Evolutionary conservation across 2,113 vertebrate genomes (phyloP).

Genomic region (Peucedramus taeniatus): DNA sequence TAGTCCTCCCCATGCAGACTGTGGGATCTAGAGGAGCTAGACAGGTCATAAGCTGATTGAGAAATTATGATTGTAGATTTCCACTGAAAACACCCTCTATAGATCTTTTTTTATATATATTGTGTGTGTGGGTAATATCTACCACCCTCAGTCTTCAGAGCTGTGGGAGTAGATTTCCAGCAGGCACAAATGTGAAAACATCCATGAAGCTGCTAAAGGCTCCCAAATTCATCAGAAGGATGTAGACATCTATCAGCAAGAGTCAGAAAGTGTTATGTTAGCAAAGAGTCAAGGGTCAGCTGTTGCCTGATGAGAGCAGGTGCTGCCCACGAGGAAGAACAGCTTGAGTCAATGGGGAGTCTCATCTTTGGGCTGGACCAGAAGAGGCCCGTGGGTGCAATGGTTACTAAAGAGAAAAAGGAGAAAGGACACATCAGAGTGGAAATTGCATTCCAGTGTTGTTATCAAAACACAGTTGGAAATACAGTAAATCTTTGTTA

Average conservation of each 20-base stretch:
- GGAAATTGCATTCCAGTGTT: neutral
- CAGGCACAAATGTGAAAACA: neutral
- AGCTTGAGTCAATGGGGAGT: rapidly evolving
- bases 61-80: neutral
- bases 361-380: neutral
- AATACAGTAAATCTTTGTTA: neutral
- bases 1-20: neutral
- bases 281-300: neutral
- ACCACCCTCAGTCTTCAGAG: neutral
- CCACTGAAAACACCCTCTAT: neutral
- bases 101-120: neutral
- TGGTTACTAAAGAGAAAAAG: neutral
- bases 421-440: neutral
- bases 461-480: neutral
- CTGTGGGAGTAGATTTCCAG: neutral
- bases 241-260: neutral
- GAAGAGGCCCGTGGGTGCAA: rapidly evolving
- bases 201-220: neutral
- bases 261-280: neutral
- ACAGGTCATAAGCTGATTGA: neutral
- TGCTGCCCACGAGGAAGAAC: neutral
- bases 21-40: neutral
- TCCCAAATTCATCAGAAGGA: neutral
- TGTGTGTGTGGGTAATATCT: neutral
- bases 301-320: neutral